phyloP scores from a whole-genome alignment of 2,888 invertebrate genomes.

The Microplitis deprimator region DNA sequence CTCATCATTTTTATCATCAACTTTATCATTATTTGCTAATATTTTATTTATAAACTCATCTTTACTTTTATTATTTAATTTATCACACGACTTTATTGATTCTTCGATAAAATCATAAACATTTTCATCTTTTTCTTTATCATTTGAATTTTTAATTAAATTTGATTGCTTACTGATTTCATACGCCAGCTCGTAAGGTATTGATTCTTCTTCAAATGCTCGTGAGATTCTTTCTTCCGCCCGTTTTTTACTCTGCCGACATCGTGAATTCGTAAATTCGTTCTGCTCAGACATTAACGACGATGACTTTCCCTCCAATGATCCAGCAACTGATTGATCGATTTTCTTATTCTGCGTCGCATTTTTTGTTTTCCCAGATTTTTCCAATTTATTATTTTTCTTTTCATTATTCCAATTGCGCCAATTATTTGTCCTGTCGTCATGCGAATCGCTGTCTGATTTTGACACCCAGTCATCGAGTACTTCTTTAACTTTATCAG shows the following conservation, averaged over 20 bases:
- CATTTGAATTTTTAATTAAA: constrained; percentile 11
- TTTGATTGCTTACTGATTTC: constrained; percentile 10
- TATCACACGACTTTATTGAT: background rate
- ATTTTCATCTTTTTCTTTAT: constrained; percentile 21
- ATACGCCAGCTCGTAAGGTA: constrained; percentile 34
- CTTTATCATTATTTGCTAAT: background rate
- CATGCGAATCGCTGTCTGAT: constrained; percentile 61
- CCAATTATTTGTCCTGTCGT: constrained; percentile 35
- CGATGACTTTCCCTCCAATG: constrained; percentile 3
- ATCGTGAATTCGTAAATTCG: constrained; percentile 51
- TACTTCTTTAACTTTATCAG: constrained; percentile 66
- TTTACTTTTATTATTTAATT: background rate
- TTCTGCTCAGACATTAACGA: constrained; percentile 13
- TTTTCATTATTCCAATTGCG: constrained; percentile 24
- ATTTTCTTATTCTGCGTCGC: constrained; percentile 34
- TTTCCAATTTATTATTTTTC: constrained; percentile 19
- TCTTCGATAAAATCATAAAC: background rate
- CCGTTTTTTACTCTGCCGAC: constrained; percentile 66
- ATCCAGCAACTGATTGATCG: constrained; percentile 16
- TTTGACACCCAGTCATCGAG: constrained; percentile 67
- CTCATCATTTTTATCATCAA: constrained; percentile 15
- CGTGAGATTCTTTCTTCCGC: constrained; percentile 66
- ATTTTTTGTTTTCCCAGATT: constrained; percentile 24
- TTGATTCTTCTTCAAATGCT: constrained; percentile 61
- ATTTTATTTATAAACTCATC: background rate